Evolutionary conservation across 2,888 invertebrate genomes (phyloP).

Genomic region (Diabrotica balteata): DNA sequence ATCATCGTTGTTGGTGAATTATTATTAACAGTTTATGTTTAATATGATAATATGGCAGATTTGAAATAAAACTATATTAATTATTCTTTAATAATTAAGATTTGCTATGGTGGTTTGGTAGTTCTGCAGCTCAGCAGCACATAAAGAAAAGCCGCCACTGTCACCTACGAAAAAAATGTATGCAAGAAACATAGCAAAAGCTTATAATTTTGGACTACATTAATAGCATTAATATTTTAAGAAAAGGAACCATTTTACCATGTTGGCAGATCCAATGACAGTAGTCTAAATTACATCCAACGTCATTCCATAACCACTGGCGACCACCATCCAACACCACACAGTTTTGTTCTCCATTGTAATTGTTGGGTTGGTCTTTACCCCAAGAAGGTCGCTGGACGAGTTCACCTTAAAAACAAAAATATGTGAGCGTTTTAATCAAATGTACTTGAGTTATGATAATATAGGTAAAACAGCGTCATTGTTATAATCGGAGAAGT

Average conservation of each 20-base stretch:
- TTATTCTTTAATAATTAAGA: too few relatives aligned
- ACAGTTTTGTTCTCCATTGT: conserved; percentile 94
- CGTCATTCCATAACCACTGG: conserved; percentile 93
- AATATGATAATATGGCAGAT: too few relatives aligned
- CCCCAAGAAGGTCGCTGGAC: conserved; percentile 87
- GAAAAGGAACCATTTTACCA: conserved; percentile 67
- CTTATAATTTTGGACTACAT: too few relatives aligned
- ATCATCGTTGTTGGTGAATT: too few relatives aligned
- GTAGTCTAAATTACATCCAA: conserved; percentile 92
- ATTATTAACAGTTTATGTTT: too few relatives aligned
- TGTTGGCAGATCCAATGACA: conserved; percentile 93
- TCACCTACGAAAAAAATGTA: background rate
- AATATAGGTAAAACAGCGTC: too few relatives aligned
- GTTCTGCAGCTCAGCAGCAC: too few relatives aligned
- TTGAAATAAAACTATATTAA: too few relatives aligned
- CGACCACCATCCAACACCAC: conserved; percentile 91
- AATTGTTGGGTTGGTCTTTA: conserved; percentile 93
- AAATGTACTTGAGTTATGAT: background rate
- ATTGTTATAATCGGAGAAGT: too few relatives aligned
- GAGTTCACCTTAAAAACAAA: conserved; percentile 61
- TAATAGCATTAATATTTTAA: background rate
- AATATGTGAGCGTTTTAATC: background rate
- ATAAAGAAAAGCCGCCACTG: too few relatives aligned
- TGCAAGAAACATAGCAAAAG: too few relatives aligned
- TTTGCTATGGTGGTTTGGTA: too few relatives aligned